Evolutionary conservation across 2,888 invertebrate genomes (phyloP).

Genomic region (Gryllus longicercus): DNA sequence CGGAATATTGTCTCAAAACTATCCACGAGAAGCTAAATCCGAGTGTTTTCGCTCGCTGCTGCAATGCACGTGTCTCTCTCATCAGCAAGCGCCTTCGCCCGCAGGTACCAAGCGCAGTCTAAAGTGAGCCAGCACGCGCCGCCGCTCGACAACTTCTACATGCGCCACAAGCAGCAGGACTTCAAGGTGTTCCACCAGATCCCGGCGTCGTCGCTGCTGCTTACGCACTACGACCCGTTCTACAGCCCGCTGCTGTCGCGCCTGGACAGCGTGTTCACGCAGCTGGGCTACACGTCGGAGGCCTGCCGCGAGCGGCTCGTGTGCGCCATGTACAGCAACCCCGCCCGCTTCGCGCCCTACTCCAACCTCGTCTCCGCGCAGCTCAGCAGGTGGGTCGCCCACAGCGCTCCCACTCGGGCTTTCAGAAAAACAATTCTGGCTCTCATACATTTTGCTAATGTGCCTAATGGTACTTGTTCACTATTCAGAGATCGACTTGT

Average conservation of each 20-base stretch:
- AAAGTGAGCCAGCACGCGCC: constrained; percentile 32
- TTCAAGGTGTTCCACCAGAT: constrained; percentile 85
- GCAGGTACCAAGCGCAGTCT: constrained; percentile 3
- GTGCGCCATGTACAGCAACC: constrained; percentile 81
- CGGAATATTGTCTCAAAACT: too few species aligned
- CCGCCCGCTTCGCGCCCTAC: constrained; percentile 75
- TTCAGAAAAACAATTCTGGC: too few species aligned
- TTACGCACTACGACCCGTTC: constrained; percentile 85
- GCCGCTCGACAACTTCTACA: background rate
- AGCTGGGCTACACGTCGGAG: constrained; percentile 55
- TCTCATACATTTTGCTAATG: too few species aligned
- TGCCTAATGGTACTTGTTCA: too few species aligned
- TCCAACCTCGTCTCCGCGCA: constrained; percentile 84
- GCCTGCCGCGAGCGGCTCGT: constrained; percentile 75
- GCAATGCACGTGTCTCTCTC: too few species aligned
- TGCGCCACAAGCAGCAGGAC: constrained; percentile 51
- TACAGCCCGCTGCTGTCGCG: constrained; percentile 76
- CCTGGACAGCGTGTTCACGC: constrained; percentile 53
- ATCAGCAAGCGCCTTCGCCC: too few species aligned
- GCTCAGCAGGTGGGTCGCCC: constrained; percentile 71
- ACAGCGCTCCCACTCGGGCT: background rate
- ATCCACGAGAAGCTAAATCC: too few species aligned
- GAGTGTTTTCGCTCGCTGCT: too few species aligned
- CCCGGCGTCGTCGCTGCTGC: constrained; percentile 73
- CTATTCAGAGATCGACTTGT: too few species aligned